These are phyloP conservation scores for Delphinus delphis DNA, from an alignment of 2,113 vertebrate genomes.

Conservation along the genomic window DNA sequence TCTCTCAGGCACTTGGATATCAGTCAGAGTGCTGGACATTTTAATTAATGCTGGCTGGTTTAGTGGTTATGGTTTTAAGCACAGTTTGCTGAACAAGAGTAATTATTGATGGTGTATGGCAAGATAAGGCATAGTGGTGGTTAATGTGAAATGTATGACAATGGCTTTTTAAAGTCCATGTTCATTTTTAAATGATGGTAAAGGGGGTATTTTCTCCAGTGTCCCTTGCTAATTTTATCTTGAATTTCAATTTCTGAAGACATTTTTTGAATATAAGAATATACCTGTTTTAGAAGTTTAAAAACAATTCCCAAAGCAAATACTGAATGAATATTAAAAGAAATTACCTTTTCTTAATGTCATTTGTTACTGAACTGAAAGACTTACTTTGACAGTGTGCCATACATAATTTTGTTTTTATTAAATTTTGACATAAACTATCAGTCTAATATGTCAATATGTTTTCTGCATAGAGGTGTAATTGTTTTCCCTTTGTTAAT, in stretches of 20 bases:
- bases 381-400: slow-evolving; percentile 71
- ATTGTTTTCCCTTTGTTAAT: slow-evolving; percentile 12
- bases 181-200: slow-evolving; percentile 6
- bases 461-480: slow-evolving; percentile 44
- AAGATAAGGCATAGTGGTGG: neutral
- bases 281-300: slow-evolving; percentile 13
- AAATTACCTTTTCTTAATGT: slow-evolving; percentile 82
- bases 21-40: neutral
- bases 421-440: slow-evolving; percentile 65
- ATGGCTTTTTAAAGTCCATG: neutral
- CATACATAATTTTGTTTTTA: slow-evolving; percentile 60
- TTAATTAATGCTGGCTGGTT: neutral
- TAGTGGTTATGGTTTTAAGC: neutral
- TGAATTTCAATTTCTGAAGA: slow-evolving; percentile 32
- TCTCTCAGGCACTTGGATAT: neutral
- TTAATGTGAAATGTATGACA: slow-evolving; percentile 16
- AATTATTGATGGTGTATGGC: neutral
- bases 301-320: slow-evolving; percentile 60
- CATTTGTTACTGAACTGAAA: slow-evolving; percentile 75
- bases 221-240: neutral
- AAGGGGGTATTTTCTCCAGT: neutral
- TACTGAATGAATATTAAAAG: slow-evolving; percentile 59
- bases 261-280: neutral
- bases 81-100: neutral
- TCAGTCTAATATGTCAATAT: slow-evolving; percentile 45